These are phyloP conservation scores for Leptinotarsa texana DNA, from an alignment of 1,140 invertebrate species.

Conservation along the genomic window DNA sequence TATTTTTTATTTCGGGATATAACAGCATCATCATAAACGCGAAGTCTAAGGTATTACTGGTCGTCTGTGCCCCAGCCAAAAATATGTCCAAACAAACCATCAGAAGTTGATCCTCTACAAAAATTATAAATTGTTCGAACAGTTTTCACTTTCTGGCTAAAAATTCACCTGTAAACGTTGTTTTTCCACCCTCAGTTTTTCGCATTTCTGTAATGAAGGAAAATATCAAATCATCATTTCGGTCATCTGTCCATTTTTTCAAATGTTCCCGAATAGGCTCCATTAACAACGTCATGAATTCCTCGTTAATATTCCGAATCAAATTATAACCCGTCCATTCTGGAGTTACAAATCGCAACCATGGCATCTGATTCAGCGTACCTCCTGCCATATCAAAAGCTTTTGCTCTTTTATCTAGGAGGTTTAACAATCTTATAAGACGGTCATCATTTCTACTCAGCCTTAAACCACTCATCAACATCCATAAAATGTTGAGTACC, in stretches of 20 bases:
- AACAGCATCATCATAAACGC: slow-evolving; percentile 67
- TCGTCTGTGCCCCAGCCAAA: slow-evolving; percentile 72
- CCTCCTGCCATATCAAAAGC: slow-evolving; percentile 69
- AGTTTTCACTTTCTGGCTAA: neutral
- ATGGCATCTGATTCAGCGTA: slow-evolving; percentile 67
- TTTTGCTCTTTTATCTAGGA: slow-evolving; percentile 64
- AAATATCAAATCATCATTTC: slow-evolving; percentile 72
- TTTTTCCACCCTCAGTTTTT: slow-evolving; percentile 43
- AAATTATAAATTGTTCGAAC: neutral
- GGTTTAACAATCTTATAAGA: slow-evolving; percentile 58
- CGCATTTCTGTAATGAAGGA: slow-evolving; percentile 67
- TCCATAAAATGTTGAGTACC: slow-evolving; percentile 74
- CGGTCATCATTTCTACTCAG: slow-evolving; percentile 63
- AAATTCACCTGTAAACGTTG: slow-evolving; percentile 41
- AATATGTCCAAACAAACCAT: slow-evolving; percentile 71
- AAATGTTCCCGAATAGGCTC: slow-evolving; percentile 64
- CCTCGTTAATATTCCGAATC: slow-evolving; percentile 48
- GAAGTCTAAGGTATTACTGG: slow-evolving; percentile 66
- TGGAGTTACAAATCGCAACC: slow-evolving; percentile 65
- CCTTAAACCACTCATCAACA: slow-evolving; percentile 59
- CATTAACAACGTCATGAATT: slow-evolving; percentile 33
- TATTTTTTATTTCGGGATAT: slow-evolving; percentile 67
- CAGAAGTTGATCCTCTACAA: slow-evolving; percentile 65
- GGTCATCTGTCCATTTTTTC: slow-evolving; percentile 56
- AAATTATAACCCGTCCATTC: slow-evolving; percentile 63